Percentiles rank a stretch among this genome's conserved stretches.
Conservation (phyloP, 2,113 vertebrate species). For the Epinephelus fuscoguttatus region DNA sequence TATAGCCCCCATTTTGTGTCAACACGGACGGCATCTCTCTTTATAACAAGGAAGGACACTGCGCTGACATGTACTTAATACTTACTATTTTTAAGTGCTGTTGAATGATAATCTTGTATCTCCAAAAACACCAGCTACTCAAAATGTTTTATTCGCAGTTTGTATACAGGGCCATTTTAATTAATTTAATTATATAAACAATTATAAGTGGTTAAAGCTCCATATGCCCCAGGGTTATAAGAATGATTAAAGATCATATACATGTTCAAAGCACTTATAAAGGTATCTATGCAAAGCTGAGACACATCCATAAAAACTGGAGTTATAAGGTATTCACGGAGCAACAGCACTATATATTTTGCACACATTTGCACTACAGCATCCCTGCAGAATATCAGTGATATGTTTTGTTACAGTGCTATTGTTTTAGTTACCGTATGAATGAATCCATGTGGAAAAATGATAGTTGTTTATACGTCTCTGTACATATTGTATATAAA, state of each 20-base stretch:
- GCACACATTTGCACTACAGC: constrained; percentile 82
- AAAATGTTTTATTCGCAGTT: constrained; percentile 38
- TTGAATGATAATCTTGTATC: constrained; percentile 76
- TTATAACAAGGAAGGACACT: constrained; percentile 72
- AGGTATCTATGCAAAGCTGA: constrained; percentile 44
- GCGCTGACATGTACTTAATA: constrained; percentile 70
- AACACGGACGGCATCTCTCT: constrained; percentile 55
- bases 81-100: constrained; percentile 68
- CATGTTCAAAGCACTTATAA: constrained; percentile 49
- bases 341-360: constrained; percentile 80
- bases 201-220: constrained; percentile 36
- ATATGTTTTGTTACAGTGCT: constrained; percentile 76
- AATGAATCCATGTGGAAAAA: constrained; percentile 78
- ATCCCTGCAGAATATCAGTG: constrained; percentile 79
- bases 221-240: constrained; percentile 21
- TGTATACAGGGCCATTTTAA: constrained; percentile 48
- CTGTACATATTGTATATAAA: constrained; percentile 87
- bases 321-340: constrained; percentile 73
- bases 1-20: constrained; percentile 67
- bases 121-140: constrained; percentile 55
- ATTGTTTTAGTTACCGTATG: constrained; percentile 76
- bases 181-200: constrained; percentile 51
- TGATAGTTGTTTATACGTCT: constrained; percentile 80
- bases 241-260: constrained; percentile 32
- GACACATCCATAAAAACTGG: constrained; percentile 54